A percentile compares a stretch with the other conserved stretches of the same genome.
phyloP scores from a whole-genome alignment of 1,140 invertebrate genomes.

The Nasonia vitripennis region DNA sequence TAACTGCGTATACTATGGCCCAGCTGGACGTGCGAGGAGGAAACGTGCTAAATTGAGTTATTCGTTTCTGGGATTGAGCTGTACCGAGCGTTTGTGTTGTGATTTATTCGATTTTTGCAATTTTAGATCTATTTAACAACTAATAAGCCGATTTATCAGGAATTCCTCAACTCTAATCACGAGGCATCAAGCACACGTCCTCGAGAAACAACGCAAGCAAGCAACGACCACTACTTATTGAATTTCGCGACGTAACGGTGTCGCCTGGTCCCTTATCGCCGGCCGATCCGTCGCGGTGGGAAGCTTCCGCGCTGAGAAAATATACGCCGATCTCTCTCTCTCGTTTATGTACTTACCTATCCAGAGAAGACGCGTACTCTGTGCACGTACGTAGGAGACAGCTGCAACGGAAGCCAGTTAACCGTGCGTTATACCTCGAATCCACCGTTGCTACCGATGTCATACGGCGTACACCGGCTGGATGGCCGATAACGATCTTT shows the following conservation, averaged over 20 bases:
- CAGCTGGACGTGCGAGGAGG: no score
- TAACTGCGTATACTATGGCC: no score
- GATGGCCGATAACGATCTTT: background rate
- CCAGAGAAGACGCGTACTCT: background rate
- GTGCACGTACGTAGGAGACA: background rate
- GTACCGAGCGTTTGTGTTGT: background rate
- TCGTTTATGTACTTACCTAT: background rate
- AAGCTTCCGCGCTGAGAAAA: background rate
- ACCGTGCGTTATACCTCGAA: background rate
- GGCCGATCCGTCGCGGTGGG: background rate
- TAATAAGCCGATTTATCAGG: no score
- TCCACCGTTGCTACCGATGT: background rate
- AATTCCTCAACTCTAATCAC: no score
- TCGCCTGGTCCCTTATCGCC: slow-evolving; percentile 2
- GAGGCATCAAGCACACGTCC: background rate
- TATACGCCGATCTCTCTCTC: background rate
- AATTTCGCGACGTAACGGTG: slow-evolving; percentile 11
- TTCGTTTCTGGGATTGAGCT: background rate
- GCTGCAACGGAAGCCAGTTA: background rate
- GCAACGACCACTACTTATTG: background rate
- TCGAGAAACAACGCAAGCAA: background rate
- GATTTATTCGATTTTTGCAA: background rate
- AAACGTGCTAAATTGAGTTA: background rate
- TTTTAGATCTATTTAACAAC: no score
- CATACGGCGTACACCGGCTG: background rate